Conservation (phyloP, 2,113 vertebrate species). For the Sinosuthora webbiana region DNA sequence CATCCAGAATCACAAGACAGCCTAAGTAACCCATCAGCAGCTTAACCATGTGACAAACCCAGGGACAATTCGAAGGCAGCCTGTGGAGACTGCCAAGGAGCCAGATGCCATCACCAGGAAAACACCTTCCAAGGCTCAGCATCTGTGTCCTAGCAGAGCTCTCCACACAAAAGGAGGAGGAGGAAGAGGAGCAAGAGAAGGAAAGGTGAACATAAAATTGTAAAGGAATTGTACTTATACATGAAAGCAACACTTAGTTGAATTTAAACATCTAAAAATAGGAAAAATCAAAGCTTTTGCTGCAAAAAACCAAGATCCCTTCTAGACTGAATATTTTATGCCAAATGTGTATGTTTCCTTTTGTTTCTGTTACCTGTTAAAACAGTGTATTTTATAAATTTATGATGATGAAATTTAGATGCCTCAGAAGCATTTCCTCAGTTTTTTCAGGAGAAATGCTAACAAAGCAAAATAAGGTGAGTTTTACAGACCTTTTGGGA, state of each 20-base stretch:
- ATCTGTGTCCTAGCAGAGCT: conserved; percentile 22
- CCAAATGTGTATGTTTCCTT: neutral
- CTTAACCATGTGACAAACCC: conserved; percentile 54
- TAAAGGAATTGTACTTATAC: neutral
- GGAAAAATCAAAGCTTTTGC: neutral
- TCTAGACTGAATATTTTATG: neutral
- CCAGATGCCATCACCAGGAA: conserved; percentile 74
- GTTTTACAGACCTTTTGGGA: neutral
- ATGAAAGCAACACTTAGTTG: neutral
- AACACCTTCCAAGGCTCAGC: conserved; percentile 61
- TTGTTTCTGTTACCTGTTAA: neutral
- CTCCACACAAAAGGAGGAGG: conserved; percentile 17
- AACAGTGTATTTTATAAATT: neutral
- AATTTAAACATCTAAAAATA: neutral
- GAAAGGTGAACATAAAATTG: neutral
- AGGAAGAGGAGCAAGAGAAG: neutral
- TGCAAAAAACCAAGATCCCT: neutral
- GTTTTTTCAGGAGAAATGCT: neutral
- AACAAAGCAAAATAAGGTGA: neutral
- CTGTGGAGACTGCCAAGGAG: conserved; percentile 64
- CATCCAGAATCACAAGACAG: conserved; percentile 23
- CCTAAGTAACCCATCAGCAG: conserved; percentile 57
- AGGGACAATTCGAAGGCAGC: conserved; percentile 48
- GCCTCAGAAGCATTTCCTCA: neutral
- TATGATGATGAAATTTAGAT: neutral